Evolutionary conservation across 2,888 invertebrate genomes (phyloP).

Genomic region (Catocala nupta): DNA sequence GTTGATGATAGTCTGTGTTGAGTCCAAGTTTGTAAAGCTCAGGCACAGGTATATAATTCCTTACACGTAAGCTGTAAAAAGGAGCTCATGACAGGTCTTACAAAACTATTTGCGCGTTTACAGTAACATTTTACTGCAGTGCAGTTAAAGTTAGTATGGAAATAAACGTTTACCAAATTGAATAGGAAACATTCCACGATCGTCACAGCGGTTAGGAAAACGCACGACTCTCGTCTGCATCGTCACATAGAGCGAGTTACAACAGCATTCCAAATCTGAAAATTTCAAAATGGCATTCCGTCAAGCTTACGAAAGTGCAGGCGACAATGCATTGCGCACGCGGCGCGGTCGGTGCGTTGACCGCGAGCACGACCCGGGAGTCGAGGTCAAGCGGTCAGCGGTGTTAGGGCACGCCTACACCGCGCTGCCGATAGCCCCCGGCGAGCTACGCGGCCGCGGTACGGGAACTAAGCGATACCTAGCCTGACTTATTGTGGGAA

Average conservation of each 20-base stretch:
- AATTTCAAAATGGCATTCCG: constrained; percentile 61
- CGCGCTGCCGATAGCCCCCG: constrained; percentile 57
- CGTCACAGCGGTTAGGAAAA: constrained; percentile 3
- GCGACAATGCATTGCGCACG: constrained; percentile 68
- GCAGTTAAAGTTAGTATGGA: constrained; percentile 14
- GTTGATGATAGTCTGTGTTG: no score
- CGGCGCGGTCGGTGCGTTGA: constrained; percentile 72
- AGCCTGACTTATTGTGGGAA: constrained; percentile 52
- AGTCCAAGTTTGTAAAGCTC: no score
- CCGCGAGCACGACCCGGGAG: constrained; percentile 71
- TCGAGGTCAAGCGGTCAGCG: constrained; percentile 83
- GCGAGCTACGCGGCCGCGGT: constrained; percentile 38
- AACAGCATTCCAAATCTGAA: constrained; percentile 49
- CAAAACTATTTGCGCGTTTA: no score
- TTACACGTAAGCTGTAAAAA: no score
- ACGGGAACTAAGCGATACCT: constrained; percentile 25
- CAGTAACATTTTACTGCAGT: no score
- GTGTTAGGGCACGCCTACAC: constrained; percentile 70
- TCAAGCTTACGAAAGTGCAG: constrained; percentile 66
- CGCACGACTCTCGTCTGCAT: neutral
- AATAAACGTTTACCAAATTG: constrained; percentile 26
- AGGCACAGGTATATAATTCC: no score
- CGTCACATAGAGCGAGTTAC: neutral
- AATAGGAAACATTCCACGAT: constrained; percentile 32
- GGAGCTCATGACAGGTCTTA: no score